Conservation (phyloP, 2,113 vertebrate species). For the Stegastes partitus region DNA sequence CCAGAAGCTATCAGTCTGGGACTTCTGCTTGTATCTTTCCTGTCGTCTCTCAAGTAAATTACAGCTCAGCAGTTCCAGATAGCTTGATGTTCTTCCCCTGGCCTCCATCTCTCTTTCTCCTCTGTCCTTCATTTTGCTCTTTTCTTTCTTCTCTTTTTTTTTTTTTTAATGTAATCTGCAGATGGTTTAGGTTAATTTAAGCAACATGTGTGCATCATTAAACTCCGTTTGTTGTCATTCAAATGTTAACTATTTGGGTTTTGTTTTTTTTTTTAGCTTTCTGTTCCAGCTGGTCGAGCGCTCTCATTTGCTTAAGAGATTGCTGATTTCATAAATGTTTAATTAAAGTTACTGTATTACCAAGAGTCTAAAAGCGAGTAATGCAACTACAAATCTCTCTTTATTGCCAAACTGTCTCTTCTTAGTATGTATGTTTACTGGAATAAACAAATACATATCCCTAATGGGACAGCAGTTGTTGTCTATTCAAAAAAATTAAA, state of each 20-base stretch:
- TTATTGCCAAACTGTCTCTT: neutral
- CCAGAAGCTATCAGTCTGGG: conserved; percentile 84
- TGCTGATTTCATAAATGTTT: neutral
- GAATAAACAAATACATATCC: too few relatives aligned
- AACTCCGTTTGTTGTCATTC: neutral
- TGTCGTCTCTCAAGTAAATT: conserved; percentile 84
- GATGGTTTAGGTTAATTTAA: conserved; percentile 5
- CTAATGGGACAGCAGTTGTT: neutral
- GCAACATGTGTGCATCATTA: neutral
- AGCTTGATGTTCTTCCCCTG: conserved; percentile 72
- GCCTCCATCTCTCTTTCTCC: conserved; percentile 61
- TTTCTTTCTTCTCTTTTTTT: too few relatives aligned
- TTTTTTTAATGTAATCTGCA: conserved; percentile 41
- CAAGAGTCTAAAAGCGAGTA: neutral
- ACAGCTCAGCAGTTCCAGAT: conserved; percentile 78
- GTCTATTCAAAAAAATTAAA: too few relatives aligned
- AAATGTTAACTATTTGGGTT: neutral
- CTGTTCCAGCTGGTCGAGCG: neutral
- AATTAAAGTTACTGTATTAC: neutral
- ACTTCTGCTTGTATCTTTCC: conserved; percentile 79
- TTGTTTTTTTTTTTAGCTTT: neutral
- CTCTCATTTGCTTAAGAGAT: neutral
- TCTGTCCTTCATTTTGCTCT: conserved; percentile 46
- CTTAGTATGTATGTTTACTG: too few relatives aligned
- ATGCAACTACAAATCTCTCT: neutral